A percentile compares a stretch with the other conserved stretches of the same genome.
Evolutionary conservation across 2,888 invertebrate genomes (phyloP).

Genomic region (Synanthedon andrenaeformis): DNA sequence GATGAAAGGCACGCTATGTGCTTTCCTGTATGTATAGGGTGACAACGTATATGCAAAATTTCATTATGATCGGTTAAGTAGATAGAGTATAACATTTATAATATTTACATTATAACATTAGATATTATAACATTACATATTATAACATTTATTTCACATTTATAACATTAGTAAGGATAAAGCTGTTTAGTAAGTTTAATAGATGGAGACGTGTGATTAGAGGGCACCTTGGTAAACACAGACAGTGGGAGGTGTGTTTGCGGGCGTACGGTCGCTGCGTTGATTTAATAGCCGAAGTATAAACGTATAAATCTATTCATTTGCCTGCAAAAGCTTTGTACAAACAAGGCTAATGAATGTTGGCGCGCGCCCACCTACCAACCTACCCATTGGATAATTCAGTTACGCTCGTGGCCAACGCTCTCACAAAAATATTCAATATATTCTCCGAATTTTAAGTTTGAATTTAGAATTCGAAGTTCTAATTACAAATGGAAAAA

Average conservation of each 20-base stretch:
- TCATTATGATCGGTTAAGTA: too few species aligned
- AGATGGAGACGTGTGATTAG: neutral
- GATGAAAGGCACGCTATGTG: too few species aligned
- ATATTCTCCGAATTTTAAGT: neutral
- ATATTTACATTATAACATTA: too few species aligned
- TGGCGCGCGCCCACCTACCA: conserved; percentile 11
- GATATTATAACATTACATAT: too few species aligned
- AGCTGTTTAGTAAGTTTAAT: too few species aligned
- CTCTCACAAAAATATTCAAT: conserved; percentile 10
- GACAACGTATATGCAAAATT: too few species aligned
- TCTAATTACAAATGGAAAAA: too few species aligned
- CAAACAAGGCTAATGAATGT: conserved; percentile 56
- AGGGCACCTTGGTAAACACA: conserved; percentile 28
- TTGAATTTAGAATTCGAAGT: too few species aligned
- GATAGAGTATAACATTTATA: too few species aligned
- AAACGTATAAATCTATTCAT: conserved; percentile 46
- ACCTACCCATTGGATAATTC: conserved; percentile 31
- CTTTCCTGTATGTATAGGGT: too few species aligned
- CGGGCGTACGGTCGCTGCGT: conserved; percentile 16
- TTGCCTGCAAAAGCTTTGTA: conserved; percentile 35
- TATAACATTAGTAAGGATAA: too few species aligned
- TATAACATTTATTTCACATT: too few species aligned
- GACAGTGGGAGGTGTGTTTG: conserved; percentile 22
- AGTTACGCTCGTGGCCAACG: conserved; percentile 38
- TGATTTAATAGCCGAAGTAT: conserved; percentile 40